Conservation (phyloP, 2,888 invertebrate species). For the Metacarcinus magister region DNA sequence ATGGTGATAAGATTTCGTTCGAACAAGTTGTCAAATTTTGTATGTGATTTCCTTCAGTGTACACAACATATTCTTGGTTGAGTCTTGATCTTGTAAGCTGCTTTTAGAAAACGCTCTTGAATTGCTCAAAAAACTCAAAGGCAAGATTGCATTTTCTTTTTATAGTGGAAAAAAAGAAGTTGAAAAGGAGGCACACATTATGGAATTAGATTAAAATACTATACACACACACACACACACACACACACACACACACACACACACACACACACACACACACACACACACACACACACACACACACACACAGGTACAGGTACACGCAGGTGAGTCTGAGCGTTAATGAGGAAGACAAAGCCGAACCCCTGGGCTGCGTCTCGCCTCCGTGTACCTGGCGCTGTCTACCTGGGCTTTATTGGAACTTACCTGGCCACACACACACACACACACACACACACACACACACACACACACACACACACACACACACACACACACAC, state of each 20-base stretch:
- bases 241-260: conserved; percentile 45
- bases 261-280: conserved; percentile 52
- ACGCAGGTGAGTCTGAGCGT: background rate
- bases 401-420: conserved; percentile 26
- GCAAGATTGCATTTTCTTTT: no score
- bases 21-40: no score
- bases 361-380: background rate
- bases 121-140: no score
- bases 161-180: no score
- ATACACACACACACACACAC: background rate
- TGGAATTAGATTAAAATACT: no score
- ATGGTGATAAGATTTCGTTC: no score
- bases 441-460: conserved; percentile 14
- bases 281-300: conserved; percentile 26
- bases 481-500: conserved; percentile 57
- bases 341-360: background rate
- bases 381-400: background rate
- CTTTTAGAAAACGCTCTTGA: no score
- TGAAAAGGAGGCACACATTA: no score
- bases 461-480: conserved; percentile 46
- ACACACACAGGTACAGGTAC: background rate
- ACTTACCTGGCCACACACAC: conserved; percentile 2
- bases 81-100: no score
- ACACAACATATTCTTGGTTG: no score
- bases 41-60: no score